A percentile compares a stretch with the other conserved stretches of the same genome.
These are phyloP conservation scores for Hesperia comma DNA, from an alignment of 2,888 invertebrate genomes.

Conservation along the genomic window DNA sequence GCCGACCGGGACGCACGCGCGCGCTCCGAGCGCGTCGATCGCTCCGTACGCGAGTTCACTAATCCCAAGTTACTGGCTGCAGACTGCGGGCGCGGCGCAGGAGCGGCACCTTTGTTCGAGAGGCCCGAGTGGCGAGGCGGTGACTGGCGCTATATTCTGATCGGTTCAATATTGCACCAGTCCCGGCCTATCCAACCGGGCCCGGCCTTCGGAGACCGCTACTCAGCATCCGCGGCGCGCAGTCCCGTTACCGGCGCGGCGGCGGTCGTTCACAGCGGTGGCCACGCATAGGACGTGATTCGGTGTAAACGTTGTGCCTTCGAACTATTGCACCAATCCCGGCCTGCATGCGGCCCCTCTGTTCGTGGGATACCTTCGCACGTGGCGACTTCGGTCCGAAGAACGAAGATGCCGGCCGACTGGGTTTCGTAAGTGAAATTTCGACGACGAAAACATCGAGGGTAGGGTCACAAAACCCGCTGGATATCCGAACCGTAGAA, in stretches of 20 bases:
- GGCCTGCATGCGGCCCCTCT: conserved; percentile 80
- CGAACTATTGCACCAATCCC: conserved; percentile 84
- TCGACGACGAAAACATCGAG: conserved; percentile 18
- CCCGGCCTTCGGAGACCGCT: conserved; percentile 77
- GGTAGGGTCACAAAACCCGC: conserved; percentile 31
- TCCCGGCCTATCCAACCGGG: conserved; percentile 84
- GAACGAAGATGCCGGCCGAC: conserved; percentile 12
- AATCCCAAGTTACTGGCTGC: conserved; percentile 41
- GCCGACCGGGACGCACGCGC: conserved; percentile 54
- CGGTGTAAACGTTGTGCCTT: conserved; percentile 80
- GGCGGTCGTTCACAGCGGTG: conserved; percentile 77
- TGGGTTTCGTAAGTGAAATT: conserved; percentile 36
- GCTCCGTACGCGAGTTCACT: conserved; percentile 47
- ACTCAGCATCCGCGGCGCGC: conserved; percentile 81
- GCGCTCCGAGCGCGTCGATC: conserved; percentile 41
- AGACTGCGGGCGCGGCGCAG: conserved; percentile 58
- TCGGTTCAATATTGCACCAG: conserved; percentile 82
- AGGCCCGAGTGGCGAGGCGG: conserved; percentile 81
- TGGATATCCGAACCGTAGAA: conserved; percentile 41
- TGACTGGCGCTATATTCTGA: conserved; percentile 83
- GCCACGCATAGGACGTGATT: conserved; percentile 83
- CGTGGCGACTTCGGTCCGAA: conserved; percentile 47
- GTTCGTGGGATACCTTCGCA: conserved; percentile 49
- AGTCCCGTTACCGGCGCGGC: conserved; percentile 72
- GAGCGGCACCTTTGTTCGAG: conserved; percentile 74